Evolutionary conservation across 1,140 invertebrate genomes (phyloP), one percentile per base, ranked within the genome.

Genomic region (Homarus americanus): DNA sequence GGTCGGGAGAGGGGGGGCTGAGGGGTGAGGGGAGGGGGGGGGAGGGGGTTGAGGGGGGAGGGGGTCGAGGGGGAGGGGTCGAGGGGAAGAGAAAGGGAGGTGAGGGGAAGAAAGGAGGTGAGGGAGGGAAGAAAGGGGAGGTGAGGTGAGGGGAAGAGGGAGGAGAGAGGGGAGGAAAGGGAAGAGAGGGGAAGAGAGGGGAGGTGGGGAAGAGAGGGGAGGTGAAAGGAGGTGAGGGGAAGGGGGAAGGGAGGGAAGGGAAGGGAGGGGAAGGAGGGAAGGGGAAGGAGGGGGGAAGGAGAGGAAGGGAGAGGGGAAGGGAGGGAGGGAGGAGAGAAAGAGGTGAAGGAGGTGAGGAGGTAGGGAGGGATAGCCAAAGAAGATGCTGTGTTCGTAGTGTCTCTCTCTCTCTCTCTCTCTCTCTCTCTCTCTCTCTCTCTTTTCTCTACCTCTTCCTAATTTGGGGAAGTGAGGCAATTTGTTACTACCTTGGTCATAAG

Each of bases 241-340:
- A 36, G 84, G 53, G 83, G 53, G 84, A 53, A 41, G 32, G 84
- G 53, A 72, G 32, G 84, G 34, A 17, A 82, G 79, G 34, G 49
- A 82, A 85, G 41, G 34, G 41, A 86, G 63, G 41, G 63, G 44
- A 24, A 17, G 34, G 41, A 63, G 38, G 82, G 38, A n/a, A 83
- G 53, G 3, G 32, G 38, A 34, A 40, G 20, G 34, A 40, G 34
- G 28, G 34, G 34, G 15, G 24, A 17, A 41, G 63, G 0, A 40
- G 49, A 17, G n/a, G 58, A 41, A 36, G 53, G n/a, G 40, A 83
- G 20, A 36, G 34, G 12, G 34, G 24, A n/a, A 73, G 41, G 41
- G 69, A 24, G 32, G n/a, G 63, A 44, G 24, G 66, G 40, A 41
- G 1, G 10, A 44, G 36, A 73, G 20, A 32, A 40, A 41, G n/a